Conservation (phyloP, 2,888 invertebrate species). For the Zhuqinia jingwanae region DNA sequence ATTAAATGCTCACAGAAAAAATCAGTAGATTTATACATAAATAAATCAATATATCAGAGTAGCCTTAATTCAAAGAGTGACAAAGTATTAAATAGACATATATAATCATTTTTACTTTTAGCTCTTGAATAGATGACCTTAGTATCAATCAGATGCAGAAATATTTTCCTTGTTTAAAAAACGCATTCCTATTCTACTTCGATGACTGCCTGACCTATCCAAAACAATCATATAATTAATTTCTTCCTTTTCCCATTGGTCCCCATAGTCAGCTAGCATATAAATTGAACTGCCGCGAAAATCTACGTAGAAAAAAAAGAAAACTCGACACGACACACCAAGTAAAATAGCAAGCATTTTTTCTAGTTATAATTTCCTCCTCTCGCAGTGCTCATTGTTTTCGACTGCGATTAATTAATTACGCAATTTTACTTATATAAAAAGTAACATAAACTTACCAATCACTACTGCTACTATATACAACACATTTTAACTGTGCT, state of each 20-base stretch:
- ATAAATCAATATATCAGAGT: background rate
- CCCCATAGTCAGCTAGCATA: constrained; percentile 19
- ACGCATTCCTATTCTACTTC: no score
- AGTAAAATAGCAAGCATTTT: constrained; percentile 23
- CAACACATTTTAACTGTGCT: constrained; percentile 22
- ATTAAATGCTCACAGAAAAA: constrained; percentile 41
- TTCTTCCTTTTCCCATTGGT: constrained; percentile 7
- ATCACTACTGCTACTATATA: constrained; percentile 25
- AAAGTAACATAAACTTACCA: constrained; percentile 6
- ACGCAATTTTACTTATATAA: constrained; percentile 21
- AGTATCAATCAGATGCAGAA: no score
- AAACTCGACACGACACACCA: constrained; percentile 19
- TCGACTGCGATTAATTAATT: constrained; percentile 33
- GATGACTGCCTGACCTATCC: constrained; percentile 40
- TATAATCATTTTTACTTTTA: constrained; percentile 13
- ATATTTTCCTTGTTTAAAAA: no score
- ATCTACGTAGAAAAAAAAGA: background rate
- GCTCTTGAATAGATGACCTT: no score
- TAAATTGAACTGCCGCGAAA: constrained; percentile 6
- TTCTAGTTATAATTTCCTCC: constrained; percentile 28
- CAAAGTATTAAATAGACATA: background rate
- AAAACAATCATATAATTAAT: constrained; percentile 23
- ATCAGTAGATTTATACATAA: background rate
- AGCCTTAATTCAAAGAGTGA: constrained; percentile 27
- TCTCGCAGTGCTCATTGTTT: constrained; percentile 22